phyloP scores from a whole-genome alignment of 2,888 invertebrate species.

The Tiphia femorata region DNA sequence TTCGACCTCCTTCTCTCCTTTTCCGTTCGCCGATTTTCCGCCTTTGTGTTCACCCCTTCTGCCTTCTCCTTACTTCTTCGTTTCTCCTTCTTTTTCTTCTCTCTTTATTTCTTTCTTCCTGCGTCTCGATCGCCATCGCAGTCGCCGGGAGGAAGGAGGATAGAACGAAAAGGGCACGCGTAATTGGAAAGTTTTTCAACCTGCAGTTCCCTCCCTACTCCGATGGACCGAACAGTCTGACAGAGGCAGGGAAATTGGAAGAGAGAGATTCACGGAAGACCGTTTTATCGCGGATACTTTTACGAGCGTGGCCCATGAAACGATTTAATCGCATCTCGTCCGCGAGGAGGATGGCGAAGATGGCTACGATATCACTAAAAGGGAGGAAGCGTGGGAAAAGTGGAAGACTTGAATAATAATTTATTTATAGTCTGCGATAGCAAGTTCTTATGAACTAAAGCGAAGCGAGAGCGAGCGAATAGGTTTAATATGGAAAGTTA shows the following conservation, averaged over 20 bases:
- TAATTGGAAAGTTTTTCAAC: conserved; percentile 29
- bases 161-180: conserved; percentile 25
- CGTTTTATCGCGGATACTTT: background rate
- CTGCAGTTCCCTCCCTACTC: conserved; percentile 3
- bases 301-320: background rate
- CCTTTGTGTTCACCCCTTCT: background rate
- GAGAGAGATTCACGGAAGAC: too few relatives aligned
- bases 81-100: conserved; percentile 5
- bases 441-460: background rate
- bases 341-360: background rate
- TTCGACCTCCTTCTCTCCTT: background rate
- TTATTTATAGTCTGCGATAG: too few relatives aligned
- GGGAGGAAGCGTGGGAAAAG: too few relatives aligned
- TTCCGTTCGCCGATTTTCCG: background rate
- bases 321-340: conserved; percentile 3
- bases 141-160: background rate
- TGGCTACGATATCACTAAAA: too few relatives aligned
- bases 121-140: conserved; percentile 10
- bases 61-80: conserved; percentile 10
- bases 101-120: conserved; percentile 12
- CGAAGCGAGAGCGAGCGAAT: too few relatives aligned
- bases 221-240: conserved; percentile 2
- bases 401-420: too few relatives aligned
- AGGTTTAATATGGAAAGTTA: too few relatives aligned
- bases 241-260: background rate